A percentile compares a stretch with the other conserved stretches of the same genome.
Evolutionary conservation across 1,140 invertebrate species (phyloP).

Genomic region (Galleria mellonella): DNA sequence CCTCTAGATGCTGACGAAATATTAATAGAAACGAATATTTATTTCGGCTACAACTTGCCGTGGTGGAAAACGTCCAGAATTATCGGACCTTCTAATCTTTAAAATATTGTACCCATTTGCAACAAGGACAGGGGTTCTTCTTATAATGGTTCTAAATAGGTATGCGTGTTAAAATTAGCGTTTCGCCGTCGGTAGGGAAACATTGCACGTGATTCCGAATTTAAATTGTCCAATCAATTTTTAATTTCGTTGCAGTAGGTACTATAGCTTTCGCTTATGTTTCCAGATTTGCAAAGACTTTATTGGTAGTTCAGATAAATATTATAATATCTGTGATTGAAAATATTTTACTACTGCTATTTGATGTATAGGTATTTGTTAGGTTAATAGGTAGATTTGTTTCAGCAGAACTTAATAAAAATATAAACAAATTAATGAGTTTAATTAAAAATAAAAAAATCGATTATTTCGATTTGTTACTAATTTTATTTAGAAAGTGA

Average conservation of each 20-base stretch:
- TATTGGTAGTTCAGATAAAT: too few relatives aligned
- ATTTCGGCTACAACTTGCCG: slow-evolving; percentile 7
- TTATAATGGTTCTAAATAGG: neutral
- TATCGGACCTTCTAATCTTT: too few relatives aligned
- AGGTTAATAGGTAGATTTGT: too few relatives aligned
- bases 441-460: too few relatives aligned
- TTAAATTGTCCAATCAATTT: slow-evolving; percentile 60
- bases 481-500: too few relatives aligned
- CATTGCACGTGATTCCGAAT: slow-evolving; percentile 46
- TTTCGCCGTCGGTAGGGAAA: slow-evolving; percentile 11
- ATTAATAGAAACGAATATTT: slow-evolving; percentile 12
- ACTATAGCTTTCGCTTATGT: neutral
- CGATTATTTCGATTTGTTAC: too few relatives aligned
- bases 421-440: too few relatives aligned
- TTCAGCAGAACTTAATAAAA: too few relatives aligned
- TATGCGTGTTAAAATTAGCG: slow-evolving; percentile 11
- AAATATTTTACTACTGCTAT: too few relatives aligned
- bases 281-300: slow-evolving; percentile 4
- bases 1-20: slow-evolving; percentile 11
- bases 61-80: neutral
- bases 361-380: too few relatives aligned
- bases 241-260: slow-evolving; percentile 39
- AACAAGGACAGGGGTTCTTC: neutral
- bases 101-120: neutral
- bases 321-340: too few relatives aligned